phyloP scores from a whole-genome alignment of 1,140 invertebrate species.

The Agrypnia vestita region DNA sequence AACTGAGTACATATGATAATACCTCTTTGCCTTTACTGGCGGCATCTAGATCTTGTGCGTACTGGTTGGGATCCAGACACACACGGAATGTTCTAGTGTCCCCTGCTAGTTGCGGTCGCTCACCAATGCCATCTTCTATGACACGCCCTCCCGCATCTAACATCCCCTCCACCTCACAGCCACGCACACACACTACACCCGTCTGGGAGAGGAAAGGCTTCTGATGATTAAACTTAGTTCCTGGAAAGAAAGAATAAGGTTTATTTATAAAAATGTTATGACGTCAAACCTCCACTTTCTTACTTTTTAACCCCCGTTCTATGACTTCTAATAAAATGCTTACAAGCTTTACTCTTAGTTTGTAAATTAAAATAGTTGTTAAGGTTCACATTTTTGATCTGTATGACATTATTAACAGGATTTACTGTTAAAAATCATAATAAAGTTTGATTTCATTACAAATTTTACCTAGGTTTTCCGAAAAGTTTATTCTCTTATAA shows the following conservation, averaged over 20 bases:
- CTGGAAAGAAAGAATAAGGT: slow-evolving; percentile 64
- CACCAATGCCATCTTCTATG: slow-evolving; percentile 97
- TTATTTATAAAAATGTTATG: no score
- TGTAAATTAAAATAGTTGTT: no score
- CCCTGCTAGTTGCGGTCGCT: slow-evolving; percentile 87
- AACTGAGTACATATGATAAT: neutral
- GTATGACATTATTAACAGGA: no score
- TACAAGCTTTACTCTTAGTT: no score
- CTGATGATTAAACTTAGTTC: slow-evolving; percentile 86
- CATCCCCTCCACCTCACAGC: slow-evolving; percentile 99
- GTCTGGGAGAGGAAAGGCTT: slow-evolving; percentile 92
- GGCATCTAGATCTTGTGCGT: slow-evolving; percentile 92
- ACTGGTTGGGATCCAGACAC: slow-evolving; percentile 97
- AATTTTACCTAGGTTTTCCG: no score
- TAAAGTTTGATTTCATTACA: no score
- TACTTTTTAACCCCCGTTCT: no score
- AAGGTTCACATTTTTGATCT: no score
- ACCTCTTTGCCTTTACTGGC: slow-evolving; percentile 83
- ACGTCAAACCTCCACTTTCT: neutral
- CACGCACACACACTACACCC: slow-evolving; percentile 92
- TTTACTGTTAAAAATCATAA: no score
- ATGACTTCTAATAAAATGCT: no score
- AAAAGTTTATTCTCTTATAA: no score
- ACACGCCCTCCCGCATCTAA: slow-evolving; percentile 96
- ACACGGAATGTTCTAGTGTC: slow-evolving; percentile 95